Evolutionary conservation across 2,113 vertebrate species (phyloP).

Genomic region (Rhabdomys dilectus): DNA sequence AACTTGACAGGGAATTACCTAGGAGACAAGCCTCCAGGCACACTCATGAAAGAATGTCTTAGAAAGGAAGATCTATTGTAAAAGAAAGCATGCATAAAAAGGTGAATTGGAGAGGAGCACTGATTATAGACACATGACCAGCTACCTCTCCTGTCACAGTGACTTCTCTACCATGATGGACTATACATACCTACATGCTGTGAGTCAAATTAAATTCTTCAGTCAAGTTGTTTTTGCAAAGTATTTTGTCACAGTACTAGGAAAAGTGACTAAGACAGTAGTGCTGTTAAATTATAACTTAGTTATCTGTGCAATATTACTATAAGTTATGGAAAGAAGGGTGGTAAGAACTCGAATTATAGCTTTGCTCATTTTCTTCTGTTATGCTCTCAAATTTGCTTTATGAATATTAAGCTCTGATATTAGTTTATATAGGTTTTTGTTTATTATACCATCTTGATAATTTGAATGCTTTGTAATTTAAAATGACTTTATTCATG

Average conservation of each 20-base stretch:
- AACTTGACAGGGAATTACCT: background rate
- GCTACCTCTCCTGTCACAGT: background rate
- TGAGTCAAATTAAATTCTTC: background rate
- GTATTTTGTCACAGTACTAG: background rate
- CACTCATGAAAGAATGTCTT: background rate
- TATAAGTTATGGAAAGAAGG: background rate
- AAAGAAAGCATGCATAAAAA: background rate
- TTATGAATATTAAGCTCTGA: background rate
- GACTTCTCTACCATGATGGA: background rate
- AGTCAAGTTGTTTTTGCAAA: background rate
- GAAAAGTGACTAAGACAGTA: background rate
- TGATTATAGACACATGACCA: background rate
- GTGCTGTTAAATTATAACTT: constrained; percentile 22
- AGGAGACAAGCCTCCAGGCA: background rate
- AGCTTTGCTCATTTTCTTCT: background rate
- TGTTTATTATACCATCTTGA: background rate
- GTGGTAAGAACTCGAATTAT: background rate
- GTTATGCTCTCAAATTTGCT: background rate
- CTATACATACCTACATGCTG: background rate
- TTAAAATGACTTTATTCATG: background rate
- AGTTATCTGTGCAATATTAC: constrained; percentile 14
- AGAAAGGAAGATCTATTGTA: background rate
- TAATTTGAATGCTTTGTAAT: constrained; percentile 20
- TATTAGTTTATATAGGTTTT: background rate
- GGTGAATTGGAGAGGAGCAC: background rate